Base-by-base conservation (phyloP, 2,113 vertebrate genomes). In the Hyperopisus bebe region DNA sequence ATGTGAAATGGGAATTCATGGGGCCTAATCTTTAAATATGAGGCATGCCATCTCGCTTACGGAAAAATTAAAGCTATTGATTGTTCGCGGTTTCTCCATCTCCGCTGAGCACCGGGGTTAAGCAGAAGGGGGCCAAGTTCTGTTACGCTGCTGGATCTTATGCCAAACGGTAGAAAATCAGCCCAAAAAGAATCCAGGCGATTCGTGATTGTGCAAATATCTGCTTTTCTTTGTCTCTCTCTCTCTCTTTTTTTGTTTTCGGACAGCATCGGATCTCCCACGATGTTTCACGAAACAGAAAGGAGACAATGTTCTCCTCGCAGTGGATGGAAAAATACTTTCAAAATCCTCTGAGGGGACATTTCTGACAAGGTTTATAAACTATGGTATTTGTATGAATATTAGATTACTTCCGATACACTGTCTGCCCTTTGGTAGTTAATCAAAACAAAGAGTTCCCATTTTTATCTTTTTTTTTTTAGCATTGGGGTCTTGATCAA, bases 21-120 rank as follows among this genome's bases (percentile, higher is more conserved):
- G 91, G 88, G 90, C 92, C 92, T 91, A 91, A 93, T 93, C 91
- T 90, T 87, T 94, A 91, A 94, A 94, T 91, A 91, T 89, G 44
- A 42, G 17, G 89, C 88, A 90, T 83, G 89, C 92, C 90, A 89
- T 91, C 87, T 90, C 42, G 89, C 89, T 92, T 90, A 91, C 92
- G 90, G 88, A 91, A 90, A 44, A 86, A 87, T 88, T 93, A 86
- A 82, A 89, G 55, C 70, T 90, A 48, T 88, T 39, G 89, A 91
- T 53, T 51, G 66, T 82, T 66, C 90, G 90, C 47, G 89, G 66
- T 42, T 11, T 80, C 86, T 70, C 27, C 70, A 77, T 82, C 88
- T 89, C 53, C 46, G 51, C 48, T 44, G 35, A 74, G 51, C 13
- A 35, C 50, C 4, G 51, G 89, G 90, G 89, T 92, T 92, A 92